phyloP scores from a whole-genome alignment of 2,113 vertebrate species.

The Chroicocephalus ridibundus region DNA sequence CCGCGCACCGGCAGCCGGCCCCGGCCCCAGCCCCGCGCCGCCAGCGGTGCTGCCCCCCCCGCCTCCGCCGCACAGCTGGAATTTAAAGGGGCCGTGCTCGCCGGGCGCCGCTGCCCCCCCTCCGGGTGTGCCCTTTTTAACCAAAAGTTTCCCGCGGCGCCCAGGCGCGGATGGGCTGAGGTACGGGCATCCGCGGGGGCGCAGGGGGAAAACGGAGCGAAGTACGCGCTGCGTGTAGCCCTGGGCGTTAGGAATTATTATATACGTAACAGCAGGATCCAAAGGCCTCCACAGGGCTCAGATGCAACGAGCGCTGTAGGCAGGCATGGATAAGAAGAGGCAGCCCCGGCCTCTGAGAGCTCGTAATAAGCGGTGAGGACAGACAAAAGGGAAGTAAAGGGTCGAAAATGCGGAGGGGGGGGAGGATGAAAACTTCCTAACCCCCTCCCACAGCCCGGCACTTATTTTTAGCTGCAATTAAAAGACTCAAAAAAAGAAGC shows the following conservation, averaged over 20 bases:
- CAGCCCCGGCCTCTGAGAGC: neutral
- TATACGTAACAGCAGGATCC: neutral
- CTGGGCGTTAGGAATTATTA: neutral
- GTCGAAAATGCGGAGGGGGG: neutral
- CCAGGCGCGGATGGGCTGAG: neutral
- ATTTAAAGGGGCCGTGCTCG: slow-evolving; percentile 77
- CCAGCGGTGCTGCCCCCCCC: slow-evolving; percentile 70
- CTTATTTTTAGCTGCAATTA: neutral
- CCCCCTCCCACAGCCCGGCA: accelerated
- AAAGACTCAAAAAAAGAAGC: neutral
- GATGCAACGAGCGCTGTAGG: neutral
- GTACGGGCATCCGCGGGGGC: neutral
- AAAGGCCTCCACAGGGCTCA: slow-evolving; percentile 1
- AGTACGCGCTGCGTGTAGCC: neutral
- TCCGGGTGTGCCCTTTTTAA: neutral
- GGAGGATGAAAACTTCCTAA: neutral
- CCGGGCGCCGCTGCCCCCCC: neutral
- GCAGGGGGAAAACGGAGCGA: neutral
- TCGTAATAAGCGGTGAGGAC: neutral
- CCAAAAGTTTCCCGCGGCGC: slow-evolving; percentile 65
- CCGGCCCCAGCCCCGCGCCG: slow-evolving; percentile 43
- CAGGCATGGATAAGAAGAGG: neutral
- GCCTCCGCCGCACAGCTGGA: slow-evolving; percentile 65
- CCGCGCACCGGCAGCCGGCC: slow-evolving; percentile 55
- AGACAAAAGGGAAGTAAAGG: neutral